A percentile compares a stretch with the other conserved stretches of the same genome.
Evolutionary conservation across 35 echinoderm and acorn worm genomes (phyloP).

Genomic region (Anneissia japonica): DNA sequence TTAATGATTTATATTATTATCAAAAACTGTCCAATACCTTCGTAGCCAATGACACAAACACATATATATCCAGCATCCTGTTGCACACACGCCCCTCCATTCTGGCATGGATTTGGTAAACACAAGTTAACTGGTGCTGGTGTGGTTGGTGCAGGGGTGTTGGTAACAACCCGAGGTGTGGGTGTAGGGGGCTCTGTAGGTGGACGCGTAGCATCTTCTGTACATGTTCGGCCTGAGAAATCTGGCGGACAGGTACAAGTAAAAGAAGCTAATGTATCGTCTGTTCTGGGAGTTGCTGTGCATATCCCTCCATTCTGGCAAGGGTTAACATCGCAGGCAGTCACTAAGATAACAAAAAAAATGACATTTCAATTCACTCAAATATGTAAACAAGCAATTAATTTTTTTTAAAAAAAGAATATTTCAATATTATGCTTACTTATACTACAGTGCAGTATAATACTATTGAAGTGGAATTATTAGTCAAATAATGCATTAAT

Average conservation of each 20-base stretch:
- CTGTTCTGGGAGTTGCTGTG: background rate
- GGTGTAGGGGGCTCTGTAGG: background rate
- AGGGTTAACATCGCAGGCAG: background rate
- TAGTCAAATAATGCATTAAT: too few species aligned
- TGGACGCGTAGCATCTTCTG: background rate
- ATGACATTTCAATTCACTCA: too few species aligned
- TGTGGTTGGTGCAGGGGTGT: background rate
- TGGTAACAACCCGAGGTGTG: background rate
- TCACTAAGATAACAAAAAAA: background rate
- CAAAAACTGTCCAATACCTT: too few species aligned
- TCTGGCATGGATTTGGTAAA: background rate
- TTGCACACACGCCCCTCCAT: background rate
- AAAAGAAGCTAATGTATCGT: background rate
- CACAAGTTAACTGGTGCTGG: background rate
- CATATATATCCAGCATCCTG: background rate
- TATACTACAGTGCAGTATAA: too few species aligned
- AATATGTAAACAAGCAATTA: too few species aligned
- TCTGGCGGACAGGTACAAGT: background rate
- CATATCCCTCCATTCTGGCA: slow-evolving; percentile 13
- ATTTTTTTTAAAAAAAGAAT: too few species aligned
- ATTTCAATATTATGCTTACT: too few species aligned
- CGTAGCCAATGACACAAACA: background rate
- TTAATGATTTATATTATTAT: too few species aligned
- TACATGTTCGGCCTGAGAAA: background rate
- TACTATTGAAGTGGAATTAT: too few species aligned